Evolutionary conservation across 2,888 invertebrate genomes (phyloP).

Genomic region (Drosophila mimica): DNA sequence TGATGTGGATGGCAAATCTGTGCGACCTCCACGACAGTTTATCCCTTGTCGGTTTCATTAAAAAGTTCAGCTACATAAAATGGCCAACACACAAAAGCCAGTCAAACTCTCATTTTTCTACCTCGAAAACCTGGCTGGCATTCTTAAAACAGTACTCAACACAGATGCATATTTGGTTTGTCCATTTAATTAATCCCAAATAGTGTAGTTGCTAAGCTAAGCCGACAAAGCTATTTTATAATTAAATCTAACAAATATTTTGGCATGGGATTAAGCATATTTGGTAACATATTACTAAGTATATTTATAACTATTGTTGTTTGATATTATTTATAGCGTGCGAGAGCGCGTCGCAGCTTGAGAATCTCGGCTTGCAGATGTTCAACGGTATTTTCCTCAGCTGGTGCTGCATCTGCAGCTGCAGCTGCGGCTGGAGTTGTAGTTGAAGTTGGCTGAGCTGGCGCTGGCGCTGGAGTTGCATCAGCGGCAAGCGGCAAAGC

Average conservation of each 20-base stretch:
- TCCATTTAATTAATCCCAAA: background rate
- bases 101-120: background rate
- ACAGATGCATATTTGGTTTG: background rate
- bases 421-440: background rate
- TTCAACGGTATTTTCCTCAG: conserved; percentile 38
- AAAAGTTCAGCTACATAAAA: conserved; percentile 44
- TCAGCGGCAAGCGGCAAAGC: conserved; percentile 14
- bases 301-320: background rate
- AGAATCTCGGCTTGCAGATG: conserved; percentile 77
- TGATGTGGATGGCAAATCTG: conserved; percentile 11
- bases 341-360: conserved; percentile 77
- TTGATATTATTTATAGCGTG: conserved; percentile 18
- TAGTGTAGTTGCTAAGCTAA: background rate
- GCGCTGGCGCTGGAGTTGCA: background rate
- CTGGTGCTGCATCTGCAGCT: background rate
- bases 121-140: background rate
- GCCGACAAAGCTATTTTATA: background rate
- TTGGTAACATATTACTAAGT: background rate
- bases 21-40: conserved; percentile 24
- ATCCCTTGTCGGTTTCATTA: conserved; percentile 51
- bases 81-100: background rate
- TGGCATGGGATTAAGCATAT: conserved; percentile 6
- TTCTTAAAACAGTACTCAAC: background rate
- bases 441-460: background rate
- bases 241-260: conserved; percentile 7